Conservation (phyloP, 2,888 invertebrate species). For the Pristionchus exspectatus region DNA sequence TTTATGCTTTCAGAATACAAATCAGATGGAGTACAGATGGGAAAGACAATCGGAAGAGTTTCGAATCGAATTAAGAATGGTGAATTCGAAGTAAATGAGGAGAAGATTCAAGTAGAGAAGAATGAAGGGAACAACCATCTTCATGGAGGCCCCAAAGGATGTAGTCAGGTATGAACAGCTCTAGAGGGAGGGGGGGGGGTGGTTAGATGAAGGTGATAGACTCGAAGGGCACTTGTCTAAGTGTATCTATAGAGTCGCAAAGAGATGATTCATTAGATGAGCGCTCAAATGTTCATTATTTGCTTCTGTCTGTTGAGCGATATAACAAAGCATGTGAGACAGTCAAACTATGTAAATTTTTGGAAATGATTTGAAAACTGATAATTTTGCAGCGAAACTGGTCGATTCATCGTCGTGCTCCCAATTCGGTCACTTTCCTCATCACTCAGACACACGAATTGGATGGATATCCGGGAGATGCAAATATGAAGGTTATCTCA, state of each 20-base stretch:
- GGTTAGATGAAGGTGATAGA: no score
- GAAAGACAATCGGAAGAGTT: slow-evolving; percentile 70
- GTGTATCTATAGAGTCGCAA: no score
- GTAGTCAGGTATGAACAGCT: slow-evolving; percentile 57
- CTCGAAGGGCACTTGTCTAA: no score
- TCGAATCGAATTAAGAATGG: slow-evolving; percentile 69
- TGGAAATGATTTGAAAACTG: no score
- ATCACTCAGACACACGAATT: slow-evolving; percentile 54
- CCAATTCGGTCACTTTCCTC: slow-evolving; percentile 62
- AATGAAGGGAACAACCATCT: slow-evolving; percentile 63
- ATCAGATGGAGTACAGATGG: slow-evolving; percentile 62
- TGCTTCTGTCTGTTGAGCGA: no score
- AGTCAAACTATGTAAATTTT: no score
- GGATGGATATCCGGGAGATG: slow-evolving; percentile 69
- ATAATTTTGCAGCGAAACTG: slow-evolving; percentile 63
- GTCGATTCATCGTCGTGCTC: slow-evolving; percentile 63
- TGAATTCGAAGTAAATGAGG: slow-evolving; percentile 47
- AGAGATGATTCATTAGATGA: no score
- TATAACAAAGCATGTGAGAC: no score
- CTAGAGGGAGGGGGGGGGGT: neutral
- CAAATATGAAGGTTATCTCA: slow-evolving; percentile 58
- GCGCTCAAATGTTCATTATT: no score
- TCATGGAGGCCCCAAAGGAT: slow-evolving; percentile 66
- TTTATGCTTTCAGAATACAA: slow-evolving; percentile 62
- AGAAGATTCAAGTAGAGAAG: slow-evolving; percentile 34